Evolutionary conservation across 2,797 vertebrate genomes (phyloP).

Genomic region (Poeciliopsis gracilis): DNA sequence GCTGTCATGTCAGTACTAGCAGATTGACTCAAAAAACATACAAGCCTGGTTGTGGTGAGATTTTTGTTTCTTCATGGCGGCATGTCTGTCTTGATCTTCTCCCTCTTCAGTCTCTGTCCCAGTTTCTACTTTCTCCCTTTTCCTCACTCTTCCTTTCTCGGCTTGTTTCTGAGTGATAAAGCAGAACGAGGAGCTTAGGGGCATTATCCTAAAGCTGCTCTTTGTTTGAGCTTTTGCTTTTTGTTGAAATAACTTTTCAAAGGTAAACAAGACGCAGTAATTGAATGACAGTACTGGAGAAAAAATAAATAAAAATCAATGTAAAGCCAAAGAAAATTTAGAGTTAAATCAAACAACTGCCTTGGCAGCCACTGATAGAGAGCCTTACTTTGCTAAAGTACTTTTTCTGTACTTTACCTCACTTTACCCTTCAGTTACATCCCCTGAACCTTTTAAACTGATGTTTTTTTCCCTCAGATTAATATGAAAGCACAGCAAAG

Average conservation of each 20-base stretch:
- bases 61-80: slow-evolving; percentile 18
- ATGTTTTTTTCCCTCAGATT: neutral
- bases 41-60: slow-evolving; percentile 21
- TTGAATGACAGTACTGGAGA: slow-evolving; percentile 9
- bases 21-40: slow-evolving; percentile 44
- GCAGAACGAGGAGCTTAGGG: slow-evolving; percentile 36
- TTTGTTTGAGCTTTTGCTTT: slow-evolving; percentile 26
- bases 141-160: slow-evolving; percentile 15
- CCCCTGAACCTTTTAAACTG: slow-evolving; percentile 7
- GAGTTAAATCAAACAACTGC: slow-evolving; percentile 22
- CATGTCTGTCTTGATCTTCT: slow-evolving; percentile 35
- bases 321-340: slow-evolving; percentile 19
- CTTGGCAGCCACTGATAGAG: slow-evolving; percentile 9
- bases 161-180: slow-evolving; percentile 38
- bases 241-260: slow-evolving; percentile 36
- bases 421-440: slow-evolving; percentile 1
- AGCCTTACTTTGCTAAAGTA: slow-evolving; percentile 9
- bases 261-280: slow-evolving; percentile 44
- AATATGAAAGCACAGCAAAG: neutral
- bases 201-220: slow-evolving; percentile 38
- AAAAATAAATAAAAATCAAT: slow-evolving; percentile 10
- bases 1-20: slow-evolving; percentile 22
- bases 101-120: slow-evolving; percentile 20
- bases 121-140: slow-evolving; percentile 29
- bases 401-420: slow-evolving; percentile 7